A percentile compares a stretch with the other conserved stretches of the same genome.
Evolutionary conservation across 2,797 vertebrate genomes (phyloP).

Genomic region (Myotis daubentonii): DNA sequence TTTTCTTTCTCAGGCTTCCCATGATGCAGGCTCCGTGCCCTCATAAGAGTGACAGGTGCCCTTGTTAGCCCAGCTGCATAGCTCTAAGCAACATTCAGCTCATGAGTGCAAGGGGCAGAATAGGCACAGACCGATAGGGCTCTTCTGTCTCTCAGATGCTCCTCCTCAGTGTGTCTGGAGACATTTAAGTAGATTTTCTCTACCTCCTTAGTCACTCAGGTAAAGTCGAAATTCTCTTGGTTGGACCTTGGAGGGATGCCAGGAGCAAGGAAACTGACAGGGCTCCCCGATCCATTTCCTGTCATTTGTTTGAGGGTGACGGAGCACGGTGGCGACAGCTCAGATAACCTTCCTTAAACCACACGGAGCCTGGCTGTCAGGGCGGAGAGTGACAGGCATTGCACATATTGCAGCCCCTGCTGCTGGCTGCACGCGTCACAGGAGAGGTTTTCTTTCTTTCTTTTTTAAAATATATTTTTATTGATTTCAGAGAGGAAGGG

Average conservation of each 20-base stretch:
- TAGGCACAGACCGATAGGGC: background rate
- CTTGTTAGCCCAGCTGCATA: background rate
- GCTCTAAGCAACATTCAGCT: background rate
- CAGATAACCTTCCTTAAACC: background rate
- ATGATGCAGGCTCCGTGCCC: background rate
- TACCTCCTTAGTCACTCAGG: background rate
- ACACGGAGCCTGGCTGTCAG: background rate
- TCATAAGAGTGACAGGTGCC: background rate
- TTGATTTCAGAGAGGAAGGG: no score
- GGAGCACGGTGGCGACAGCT: background rate
- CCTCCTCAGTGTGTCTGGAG: background rate
- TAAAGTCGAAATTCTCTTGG: rapidly evolving
- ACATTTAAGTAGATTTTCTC: background rate
- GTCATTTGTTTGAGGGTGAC: background rate
- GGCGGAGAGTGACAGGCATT: background rate
- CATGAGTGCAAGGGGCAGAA: background rate
- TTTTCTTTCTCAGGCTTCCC: background rate
- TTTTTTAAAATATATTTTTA: no score
- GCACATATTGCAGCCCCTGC: background rate
- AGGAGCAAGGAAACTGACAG: background rate
- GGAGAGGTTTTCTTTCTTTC: background rate
- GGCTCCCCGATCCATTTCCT: background rate
- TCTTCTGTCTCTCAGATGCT: background rate
- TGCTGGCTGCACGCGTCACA: background rate
- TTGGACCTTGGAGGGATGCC: background rate